Evolutionary conservation across 1,140 invertebrate species (phyloP).

Genomic region (Zeugodacus cucurbitae): DNA sequence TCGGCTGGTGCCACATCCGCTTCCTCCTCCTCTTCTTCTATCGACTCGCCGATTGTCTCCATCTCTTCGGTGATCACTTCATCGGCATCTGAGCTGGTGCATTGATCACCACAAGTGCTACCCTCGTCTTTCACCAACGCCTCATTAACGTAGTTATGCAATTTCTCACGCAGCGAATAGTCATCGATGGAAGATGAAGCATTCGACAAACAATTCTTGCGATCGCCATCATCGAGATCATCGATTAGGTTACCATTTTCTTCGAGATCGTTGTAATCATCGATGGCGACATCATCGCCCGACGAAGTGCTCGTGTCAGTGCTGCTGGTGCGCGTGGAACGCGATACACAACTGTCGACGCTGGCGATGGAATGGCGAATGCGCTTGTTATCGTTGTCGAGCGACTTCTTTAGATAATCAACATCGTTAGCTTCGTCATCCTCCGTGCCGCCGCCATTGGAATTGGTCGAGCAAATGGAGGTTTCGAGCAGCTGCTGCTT

Average conservation of each 20-base stretch:
- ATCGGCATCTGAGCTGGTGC: conserved; percentile 40
- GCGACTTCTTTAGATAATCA: conserved; percentile 29
- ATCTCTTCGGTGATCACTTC: conserved; percentile 42
- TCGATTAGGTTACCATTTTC: conserved; percentile 56
- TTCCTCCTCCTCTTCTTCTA: not conserved
- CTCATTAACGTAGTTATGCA: conserved; percentile 53
- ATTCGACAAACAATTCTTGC: conserved; percentile 48
- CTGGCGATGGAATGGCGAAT: conserved; percentile 62
- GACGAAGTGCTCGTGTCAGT: conserved; percentile 45
- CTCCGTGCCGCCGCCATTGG: conserved; percentile 37
- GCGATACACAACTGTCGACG: conserved; percentile 61
- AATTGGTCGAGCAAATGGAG: conserved; percentile 41
- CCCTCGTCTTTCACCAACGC: conserved; percentile 23
- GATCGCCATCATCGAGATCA: conserved; percentile 43
- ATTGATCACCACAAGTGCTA: not conserved
- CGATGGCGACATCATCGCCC: conserved; percentile 53
- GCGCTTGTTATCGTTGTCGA: conserved; percentile 41
- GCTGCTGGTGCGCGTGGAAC: conserved; percentile 49
- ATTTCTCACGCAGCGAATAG: conserved; percentile 60
- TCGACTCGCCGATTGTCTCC: not conserved
- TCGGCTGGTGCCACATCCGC: not conserved
- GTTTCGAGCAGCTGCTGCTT: conserved; percentile 38
- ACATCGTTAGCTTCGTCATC: conserved; percentile 42
- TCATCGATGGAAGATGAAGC: conserved; percentile 50
- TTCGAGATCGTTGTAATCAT: conserved; percentile 59